Evolutionary conservation across 2,888 invertebrate genomes (phyloP).

Genomic region (Xylota sylvarum): DNA sequence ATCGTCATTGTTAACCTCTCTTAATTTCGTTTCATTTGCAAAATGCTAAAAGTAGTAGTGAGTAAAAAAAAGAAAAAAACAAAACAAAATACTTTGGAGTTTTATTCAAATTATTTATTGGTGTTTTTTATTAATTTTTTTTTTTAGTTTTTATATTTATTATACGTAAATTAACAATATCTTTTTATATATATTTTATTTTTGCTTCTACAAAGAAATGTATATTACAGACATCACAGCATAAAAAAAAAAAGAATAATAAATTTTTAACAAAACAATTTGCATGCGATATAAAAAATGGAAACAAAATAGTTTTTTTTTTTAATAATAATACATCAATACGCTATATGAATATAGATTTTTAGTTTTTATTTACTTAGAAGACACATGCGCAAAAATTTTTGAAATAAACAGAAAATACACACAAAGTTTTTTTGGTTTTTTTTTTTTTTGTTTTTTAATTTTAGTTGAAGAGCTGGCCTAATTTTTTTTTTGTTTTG

Average conservation of each 20-base stretch:
- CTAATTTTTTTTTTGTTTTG: background rate
- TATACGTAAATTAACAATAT: conserved; percentile 37
- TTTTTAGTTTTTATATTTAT: conserved; percentile 20
- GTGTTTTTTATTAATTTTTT: conserved; percentile 40
- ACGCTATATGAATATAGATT: background rate
- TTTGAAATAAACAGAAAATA: background rate
- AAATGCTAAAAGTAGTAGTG: conserved; percentile 67
- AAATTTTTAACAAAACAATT: conserved; percentile 31
- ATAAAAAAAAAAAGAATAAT: conserved; percentile 22
- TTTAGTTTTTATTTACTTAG: background rate
- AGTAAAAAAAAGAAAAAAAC: conserved; percentile 36
- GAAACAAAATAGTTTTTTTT: conserved; percentile 1
- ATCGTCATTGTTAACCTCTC: conserved; percentile 70
- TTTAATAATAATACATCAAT: conserved; percentile 18
- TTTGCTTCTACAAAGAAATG: conserved; percentile 46
- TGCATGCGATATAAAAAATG: conserved; percentile 45
- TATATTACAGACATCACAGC: conserved; percentile 68
- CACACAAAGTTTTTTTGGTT: background rate
- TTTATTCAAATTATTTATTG: conserved; percentile 49
- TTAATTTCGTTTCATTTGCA: conserved; percentile 71
- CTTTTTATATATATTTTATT: conserved; percentile 21
- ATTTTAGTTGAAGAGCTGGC: background rate
- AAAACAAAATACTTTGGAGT: conserved; percentile 58
- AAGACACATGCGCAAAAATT: conserved; percentile 13
- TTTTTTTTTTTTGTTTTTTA: background rate